Base-by-base conservation (phyloP, 2,888 invertebrate species). In the Dinocampus coccinellae region DNA sequence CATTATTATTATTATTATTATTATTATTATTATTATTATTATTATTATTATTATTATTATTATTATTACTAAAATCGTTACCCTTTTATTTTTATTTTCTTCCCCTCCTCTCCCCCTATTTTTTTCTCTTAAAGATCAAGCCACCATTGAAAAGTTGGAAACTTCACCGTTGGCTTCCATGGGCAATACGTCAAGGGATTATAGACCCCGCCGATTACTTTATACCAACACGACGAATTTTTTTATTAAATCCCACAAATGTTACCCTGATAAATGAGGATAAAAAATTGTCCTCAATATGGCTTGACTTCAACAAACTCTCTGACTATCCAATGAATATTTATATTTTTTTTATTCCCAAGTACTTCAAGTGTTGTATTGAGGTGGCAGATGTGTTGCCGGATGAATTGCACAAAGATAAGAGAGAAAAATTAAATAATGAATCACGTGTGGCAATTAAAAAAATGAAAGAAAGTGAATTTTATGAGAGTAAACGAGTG, bases 101-200 rank as follows among this genome's bases (percentile, higher is more conserved):
- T 16, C 26, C 9, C n/a, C 7, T 47, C 39, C 9, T 34, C 34
- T 57, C 7, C 16, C 2, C 4, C 6, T 10, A 55, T 55, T 55
- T 61, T 34, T 24, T 36, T 22, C 20, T 34, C 63, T 0, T 3
- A 2, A 58, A 83, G 82, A 76, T 80, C 52, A 82, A 80, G 62
- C 74, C 76, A 9, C 78, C 86, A 26, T 78, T 87, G 55, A 83
- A 85, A 10, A 77, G 80, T 33, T 90, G 89, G 89, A 89, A 89
- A 79, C 74, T 83, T 6, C 86, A 85, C 76, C 85, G 89, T 6
- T 89, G 89, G 88, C 69, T 88, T 55, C 82, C 85, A 42, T 90
- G 89, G 89, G 89, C 89, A 2, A 82, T 85, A 11, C 71, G 79
- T 2, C 82, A 84, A 47, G 87, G 87, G 39, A 55, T 77, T 20